Percentiles rank a stretch among this genome's conserved stretches.
Conservation (phyloP, 2,113 vertebrate genomes). For the Leptocoma aspasia region DNA sequence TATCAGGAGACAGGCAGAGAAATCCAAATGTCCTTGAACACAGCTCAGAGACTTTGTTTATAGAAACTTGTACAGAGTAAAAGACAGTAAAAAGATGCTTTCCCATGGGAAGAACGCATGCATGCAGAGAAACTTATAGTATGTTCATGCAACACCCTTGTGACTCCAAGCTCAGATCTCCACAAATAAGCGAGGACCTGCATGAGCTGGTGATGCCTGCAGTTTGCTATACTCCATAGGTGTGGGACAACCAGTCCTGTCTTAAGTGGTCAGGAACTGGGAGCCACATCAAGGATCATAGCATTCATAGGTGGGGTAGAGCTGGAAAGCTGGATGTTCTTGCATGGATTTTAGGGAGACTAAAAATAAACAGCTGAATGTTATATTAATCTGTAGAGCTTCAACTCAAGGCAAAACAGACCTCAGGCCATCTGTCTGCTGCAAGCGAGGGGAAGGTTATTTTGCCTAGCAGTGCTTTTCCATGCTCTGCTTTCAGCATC, state of each 20-base stretch:
- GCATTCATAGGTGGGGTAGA: not conserved
- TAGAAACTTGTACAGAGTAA: too few species aligned
- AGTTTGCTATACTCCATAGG: not conserved
- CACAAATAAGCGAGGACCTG: not conserved
- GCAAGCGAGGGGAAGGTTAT: not conserved
- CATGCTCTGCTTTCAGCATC: not conserved
- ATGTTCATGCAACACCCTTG: too few species aligned
- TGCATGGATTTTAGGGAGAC: not conserved
- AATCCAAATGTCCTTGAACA: too few species aligned
- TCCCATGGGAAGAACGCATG: too few species aligned
- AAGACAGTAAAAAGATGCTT: too few species aligned
- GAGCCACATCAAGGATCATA: not conserved
- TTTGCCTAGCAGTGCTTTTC: not conserved
- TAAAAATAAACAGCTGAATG: not conserved
- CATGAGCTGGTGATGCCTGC: not conserved
- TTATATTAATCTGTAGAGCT: not conserved
- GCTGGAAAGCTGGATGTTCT: not conserved
- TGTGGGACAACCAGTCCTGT: not conserved
- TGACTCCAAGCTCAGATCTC: not conserved
- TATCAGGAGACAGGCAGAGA: too few species aligned
- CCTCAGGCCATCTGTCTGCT: not conserved
- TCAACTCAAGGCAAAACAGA: not conserved
- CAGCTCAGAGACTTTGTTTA: too few species aligned
- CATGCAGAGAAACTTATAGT: too few species aligned
- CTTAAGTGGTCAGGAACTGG: not conserved